A percentile compares a stretch with the other conserved stretches of the same genome.
These are phyloP conservation scores for Cromileptes altivelis DNA, from an alignment of 2,113 vertebrate genomes.

Conservation along the genomic window DNA sequence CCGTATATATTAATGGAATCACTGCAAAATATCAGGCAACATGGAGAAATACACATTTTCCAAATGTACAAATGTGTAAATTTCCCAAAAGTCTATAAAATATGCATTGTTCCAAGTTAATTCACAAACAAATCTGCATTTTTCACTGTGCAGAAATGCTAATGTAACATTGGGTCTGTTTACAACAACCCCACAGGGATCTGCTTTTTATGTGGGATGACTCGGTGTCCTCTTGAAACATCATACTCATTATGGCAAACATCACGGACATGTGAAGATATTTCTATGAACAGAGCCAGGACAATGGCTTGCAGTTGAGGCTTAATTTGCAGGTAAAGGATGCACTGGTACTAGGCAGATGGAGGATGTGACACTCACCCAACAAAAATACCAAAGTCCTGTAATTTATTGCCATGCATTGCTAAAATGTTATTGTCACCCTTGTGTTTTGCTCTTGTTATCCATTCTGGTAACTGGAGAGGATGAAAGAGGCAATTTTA, in stretches of 20 bases:
- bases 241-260: neutral
- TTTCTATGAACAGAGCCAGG: neutral
- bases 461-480: neutral
- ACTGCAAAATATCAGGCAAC: too few species aligned
- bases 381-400: conserved; percentile 5
- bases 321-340: conserved; percentile 21
- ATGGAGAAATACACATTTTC: neutral
- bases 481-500: neutral
- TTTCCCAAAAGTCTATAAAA: neutral
- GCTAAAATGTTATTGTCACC: neutral
- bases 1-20: neutral
- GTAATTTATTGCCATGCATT: neutral
- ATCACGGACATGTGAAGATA: neutral
- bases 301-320: neutral
- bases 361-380: neutral
- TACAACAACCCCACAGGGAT: neutral
- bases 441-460: conserved; percentile 4
- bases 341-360: neutral
- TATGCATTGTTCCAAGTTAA: neutral
- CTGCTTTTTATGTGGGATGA: neutral
- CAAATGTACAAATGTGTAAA: neutral
- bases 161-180: neutral
- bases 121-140: neutral
- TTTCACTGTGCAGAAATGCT: neutral
- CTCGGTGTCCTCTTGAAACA: neutral